Percentiles rank a stretch among this genome's conserved stretches.
These are phyloP conservation scores for Rhagophthalmus giganteus DNA, from an alignment of 2,888 invertebrate genomes.

Conservation along the genomic window DNA sequence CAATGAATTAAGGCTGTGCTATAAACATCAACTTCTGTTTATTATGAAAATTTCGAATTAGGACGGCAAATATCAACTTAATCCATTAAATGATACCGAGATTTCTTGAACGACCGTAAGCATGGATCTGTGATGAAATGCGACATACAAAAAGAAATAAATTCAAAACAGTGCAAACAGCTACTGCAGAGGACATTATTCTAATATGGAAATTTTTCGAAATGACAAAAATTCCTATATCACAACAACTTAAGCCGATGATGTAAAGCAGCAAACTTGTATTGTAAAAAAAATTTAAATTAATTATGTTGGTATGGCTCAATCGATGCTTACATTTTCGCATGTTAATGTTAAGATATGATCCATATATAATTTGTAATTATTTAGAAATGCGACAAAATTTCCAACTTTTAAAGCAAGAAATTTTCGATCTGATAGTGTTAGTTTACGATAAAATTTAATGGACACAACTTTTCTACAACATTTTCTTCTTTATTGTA, in stretches of 20 bases:
- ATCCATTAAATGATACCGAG: no score
- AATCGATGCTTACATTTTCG: not conserved
- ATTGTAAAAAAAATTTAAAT: conserved; percentile 2
- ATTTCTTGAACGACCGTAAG: no score
- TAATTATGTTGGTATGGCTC: not conserved
- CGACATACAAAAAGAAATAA: no score
- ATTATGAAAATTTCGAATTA: not conserved
- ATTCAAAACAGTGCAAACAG: no score
- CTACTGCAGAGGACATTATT: no score
- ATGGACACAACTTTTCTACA: not conserved
- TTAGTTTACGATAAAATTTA: not conserved
- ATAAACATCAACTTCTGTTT: conserved; percentile 5
- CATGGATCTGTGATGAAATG: no score
- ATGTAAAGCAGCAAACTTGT: conserved; percentile 20
- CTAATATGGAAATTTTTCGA: no score
- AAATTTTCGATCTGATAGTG: not conserved
- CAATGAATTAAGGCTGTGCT: conserved; percentile 39
- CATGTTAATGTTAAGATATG: not conserved
- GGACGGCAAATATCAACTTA: no score
- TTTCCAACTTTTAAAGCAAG: not conserved
- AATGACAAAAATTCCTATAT: conserved; percentile 8
- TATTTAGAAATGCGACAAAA: no score
- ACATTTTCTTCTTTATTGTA: no score
- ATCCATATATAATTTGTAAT: not conserved
- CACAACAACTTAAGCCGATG: conserved; percentile 15